A percentile compares a stretch with the other conserved stretches of the same genome.
phyloP scores from a whole-genome alignment of 2,113 vertebrate species.

The Microtus montanus region DNA sequence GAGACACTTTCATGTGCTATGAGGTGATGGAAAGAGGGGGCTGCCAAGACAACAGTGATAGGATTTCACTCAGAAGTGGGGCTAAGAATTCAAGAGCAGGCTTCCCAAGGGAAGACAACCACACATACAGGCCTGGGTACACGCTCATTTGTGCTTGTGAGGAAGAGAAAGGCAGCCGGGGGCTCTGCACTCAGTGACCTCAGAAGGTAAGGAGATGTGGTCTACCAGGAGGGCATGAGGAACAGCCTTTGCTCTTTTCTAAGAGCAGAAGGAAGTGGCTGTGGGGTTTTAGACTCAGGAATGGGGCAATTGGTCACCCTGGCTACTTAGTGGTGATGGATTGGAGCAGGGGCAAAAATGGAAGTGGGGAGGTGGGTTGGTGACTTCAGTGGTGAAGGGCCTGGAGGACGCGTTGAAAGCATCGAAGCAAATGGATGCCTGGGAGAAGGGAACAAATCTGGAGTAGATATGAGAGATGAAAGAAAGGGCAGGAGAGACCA shows the following conservation, averaged over 20 bases:
- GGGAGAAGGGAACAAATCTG: not conserved
- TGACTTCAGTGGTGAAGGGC: not conserved
- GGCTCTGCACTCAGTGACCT: not conserved
- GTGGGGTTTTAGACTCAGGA: not conserved
- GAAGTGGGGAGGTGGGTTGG: not conserved
- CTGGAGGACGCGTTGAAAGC: not conserved
- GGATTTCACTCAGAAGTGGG: constrained; percentile 18
- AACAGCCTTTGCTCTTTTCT: not conserved
- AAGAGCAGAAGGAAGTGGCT: not conserved
- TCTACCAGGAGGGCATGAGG: not conserved
- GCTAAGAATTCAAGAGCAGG: constrained; percentile 1
- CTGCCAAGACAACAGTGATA: not conserved
- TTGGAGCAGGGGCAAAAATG: not conserved
- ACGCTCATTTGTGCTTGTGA: not conserved
- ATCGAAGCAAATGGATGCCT: not conserved
- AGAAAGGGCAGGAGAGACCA: not conserved
- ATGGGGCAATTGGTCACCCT: not conserved
- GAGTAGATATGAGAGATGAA: constrained; percentile 1
- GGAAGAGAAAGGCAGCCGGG: not conserved
- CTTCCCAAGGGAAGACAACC: not conserved
- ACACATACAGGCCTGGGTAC: not conserved
- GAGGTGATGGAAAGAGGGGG: not conserved
- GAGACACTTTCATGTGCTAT: not conserved
- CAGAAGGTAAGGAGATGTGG: not conserved
- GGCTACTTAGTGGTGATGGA: not conserved